Conservation (phyloP, 1,140 invertebrate genomes). For the Campoletis sonorensis region DNA sequence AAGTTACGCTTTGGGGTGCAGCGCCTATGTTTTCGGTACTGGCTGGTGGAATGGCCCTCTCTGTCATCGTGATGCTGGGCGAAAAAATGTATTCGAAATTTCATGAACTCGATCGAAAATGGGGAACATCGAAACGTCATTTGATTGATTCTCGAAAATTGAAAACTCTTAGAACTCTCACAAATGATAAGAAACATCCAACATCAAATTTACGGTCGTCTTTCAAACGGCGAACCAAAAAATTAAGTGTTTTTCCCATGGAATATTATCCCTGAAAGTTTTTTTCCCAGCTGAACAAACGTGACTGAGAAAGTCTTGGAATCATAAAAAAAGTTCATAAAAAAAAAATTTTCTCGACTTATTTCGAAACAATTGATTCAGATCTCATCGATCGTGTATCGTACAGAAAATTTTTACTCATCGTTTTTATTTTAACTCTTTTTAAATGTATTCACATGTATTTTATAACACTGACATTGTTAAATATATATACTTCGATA, state of each 20-base stretch:
- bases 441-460: too few relatives aligned
- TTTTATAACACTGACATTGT: too few relatives aligned
- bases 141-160: not conserved
- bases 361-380: too few relatives aligned
- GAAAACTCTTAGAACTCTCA: not conserved
- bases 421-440: too few relatives aligned
- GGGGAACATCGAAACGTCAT: not conserved
- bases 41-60: conserved; percentile 37
- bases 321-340: too few relatives aligned
- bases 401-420: too few relatives aligned
- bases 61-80: conserved; percentile 38
- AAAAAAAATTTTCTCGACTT: too few relatives aligned
- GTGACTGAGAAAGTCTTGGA: not conserved
- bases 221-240: not conserved
- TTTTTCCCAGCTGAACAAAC: not conserved
- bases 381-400: too few relatives aligned
- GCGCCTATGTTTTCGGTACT: conserved; percentile 50
- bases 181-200: not conserved
- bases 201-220: not conserved
- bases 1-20: conserved; percentile 45
- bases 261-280: not conserved
- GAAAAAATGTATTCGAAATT: conserved; percentile 16
- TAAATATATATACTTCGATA: too few relatives aligned
- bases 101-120: conserved; percentile 10
- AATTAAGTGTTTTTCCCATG: not conserved